Base-by-base conservation (phyloP, 1,140 invertebrate genomes). In the Drosophila serrata region DNA sequence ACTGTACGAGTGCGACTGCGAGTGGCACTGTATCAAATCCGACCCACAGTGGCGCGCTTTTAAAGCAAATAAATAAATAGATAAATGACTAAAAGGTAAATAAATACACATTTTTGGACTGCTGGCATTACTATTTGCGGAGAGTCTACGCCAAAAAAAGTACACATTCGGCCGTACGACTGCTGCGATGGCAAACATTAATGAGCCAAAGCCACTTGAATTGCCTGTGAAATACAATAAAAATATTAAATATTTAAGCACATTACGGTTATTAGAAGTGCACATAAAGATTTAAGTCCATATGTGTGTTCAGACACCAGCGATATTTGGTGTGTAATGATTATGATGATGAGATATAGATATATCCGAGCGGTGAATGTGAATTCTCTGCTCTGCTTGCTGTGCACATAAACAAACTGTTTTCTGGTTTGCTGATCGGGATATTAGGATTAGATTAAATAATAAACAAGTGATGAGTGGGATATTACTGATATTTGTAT, bases 31-130 rank as follows among this genome's bases (percentile, higher is more conserved):
- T 51, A 78, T 69, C 48, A 48, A 74, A 63, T 37, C 51, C 82
- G 76, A 53, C 82, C 65, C 61, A 82, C 86, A 82, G 84, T 82
- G 84, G 70, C 79, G 84, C 84, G 76, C 82, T 87, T 87, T 88
- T 64, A 81, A 88, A 84, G 77, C 69, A 88, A 90, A 90, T 88
- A 88, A 88, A 90, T 88, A 87, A 84, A 87, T 87, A 87, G 84
- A 87, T 87, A 87, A 87, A 87, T 88, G 82, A 88, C 85, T 90
- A 88, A 90, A 86, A 88, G 77, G 85, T 88, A 90, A 90, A 88
- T 84, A 88, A 90, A 90, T 88, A 86, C 64, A 79, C 57, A 79
- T 84, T 90, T 88, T 88, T 88, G 68, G 84, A 73, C 84, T 84
- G 80, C 37, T 81, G 79, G 62, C 58, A 48, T 82, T 82, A 74